These are phyloP conservation scores for Caligus rogercresseyi DNA, from an alignment of 1,140 invertebrate genomes.

Conservation along the genomic window DNA sequence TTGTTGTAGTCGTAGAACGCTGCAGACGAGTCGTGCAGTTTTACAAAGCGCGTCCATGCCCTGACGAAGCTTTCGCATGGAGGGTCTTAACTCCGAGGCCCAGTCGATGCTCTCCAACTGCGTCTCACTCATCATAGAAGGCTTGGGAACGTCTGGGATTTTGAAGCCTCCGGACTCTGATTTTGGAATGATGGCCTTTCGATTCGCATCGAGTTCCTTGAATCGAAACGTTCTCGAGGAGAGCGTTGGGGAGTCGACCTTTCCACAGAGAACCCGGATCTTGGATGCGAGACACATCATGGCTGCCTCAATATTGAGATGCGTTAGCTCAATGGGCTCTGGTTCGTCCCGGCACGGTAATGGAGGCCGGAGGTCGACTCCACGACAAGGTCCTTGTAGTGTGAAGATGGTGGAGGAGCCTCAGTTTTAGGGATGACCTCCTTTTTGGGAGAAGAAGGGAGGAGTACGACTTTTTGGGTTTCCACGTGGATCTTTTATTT, in stretches of 20 bases:
- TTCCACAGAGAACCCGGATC: conserved; percentile 25
- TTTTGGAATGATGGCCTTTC: conserved; percentile 6
- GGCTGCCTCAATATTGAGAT: conserved; percentile 71
- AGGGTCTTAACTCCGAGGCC: conserved; percentile 52
- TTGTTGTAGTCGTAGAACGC: conserved; percentile 62
- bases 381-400: conserved; percentile 20
- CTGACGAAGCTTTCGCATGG: conserved; percentile 57
- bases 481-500: neutral
- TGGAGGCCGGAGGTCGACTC: conserved; percentile 44
- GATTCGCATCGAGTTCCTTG: conserved; percentile 36
- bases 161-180: conserved; percentile 16
- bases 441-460: too few species aligned
- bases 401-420: conserved; percentile 2
- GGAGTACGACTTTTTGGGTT: too few species aligned
- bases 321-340: conserved; percentile 69
- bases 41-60: conserved; percentile 61
- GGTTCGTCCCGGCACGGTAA: conserved; percentile 63
- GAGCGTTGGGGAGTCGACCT: conserved; percentile 18
- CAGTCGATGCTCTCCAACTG: conserved; percentile 47
- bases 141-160: conserved; percentile 18
- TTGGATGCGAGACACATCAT: conserved; percentile 67
- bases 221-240: conserved; percentile 14
- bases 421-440: neutral
- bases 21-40: conserved; percentile 64
- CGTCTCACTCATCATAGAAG: conserved; percentile 8